Evolutionary conservation across 2,113 vertebrate genomes (phyloP).

Genomic region (Typhlomys cinereus): DNA sequence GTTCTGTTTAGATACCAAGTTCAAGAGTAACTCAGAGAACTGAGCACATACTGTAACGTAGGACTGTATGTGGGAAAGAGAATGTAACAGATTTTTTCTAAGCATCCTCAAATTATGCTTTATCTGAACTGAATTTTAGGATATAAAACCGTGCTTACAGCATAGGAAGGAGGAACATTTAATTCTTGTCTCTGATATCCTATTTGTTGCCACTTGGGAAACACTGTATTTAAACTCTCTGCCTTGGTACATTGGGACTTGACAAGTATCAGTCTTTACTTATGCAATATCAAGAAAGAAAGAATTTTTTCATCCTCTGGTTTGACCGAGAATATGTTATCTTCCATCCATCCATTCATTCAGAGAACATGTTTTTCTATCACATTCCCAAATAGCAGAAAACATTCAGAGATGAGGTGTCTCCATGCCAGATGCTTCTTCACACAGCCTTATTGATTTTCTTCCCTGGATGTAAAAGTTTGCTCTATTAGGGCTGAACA

Average conservation of each 20-base stretch:
- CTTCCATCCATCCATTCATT: neutral
- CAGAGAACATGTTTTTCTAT: neutral
- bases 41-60: neutral
- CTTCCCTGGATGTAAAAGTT: neutral
- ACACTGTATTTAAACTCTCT: neutral
- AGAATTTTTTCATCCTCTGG: neutral
- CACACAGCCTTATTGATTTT: neutral
- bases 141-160: neutral
- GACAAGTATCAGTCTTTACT: neutral
- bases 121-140: constrained; percentile 33
- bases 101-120: constrained; percentile 39
- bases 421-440: neutral
- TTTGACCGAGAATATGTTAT: neutral
- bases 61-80: neutral
- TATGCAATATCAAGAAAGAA: constrained; percentile 19
- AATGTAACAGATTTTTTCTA: neutral
- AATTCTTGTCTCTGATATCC: neutral
- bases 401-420: neutral
- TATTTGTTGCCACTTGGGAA: neutral
- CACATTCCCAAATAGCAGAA: neutral
- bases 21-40: neutral
- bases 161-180: neutral
- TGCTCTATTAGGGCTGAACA: neutral
- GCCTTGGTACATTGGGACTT: neutral
- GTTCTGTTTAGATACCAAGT: constrained; percentile 18